Conservation (phyloP, 2,797 vertebrate genomes). For the Sphenodon punctatus region DNA sequence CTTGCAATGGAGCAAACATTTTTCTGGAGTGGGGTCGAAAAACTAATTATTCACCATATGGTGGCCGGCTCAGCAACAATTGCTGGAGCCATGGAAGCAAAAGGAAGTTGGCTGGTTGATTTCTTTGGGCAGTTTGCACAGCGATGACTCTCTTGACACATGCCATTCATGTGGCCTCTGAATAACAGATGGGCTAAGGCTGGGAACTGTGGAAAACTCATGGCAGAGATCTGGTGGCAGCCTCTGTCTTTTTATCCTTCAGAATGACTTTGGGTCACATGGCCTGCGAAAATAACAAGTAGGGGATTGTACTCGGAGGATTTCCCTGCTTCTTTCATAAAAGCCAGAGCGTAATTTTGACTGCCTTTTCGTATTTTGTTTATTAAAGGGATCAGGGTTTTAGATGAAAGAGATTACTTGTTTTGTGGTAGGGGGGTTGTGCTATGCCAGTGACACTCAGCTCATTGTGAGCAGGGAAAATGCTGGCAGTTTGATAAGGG, state of each 20-base stretch:
- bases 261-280: slow-evolving; percentile 88
- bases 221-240: slow-evolving; percentile 89
- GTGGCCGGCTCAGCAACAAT: slow-evolving; percentile 87
- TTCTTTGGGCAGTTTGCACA: slow-evolving; percentile 86
- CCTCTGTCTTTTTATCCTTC: slow-evolving; percentile 83
- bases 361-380: slow-evolving; percentile 85
- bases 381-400: slow-evolving; percentile 85
- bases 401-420: slow-evolving; percentile 87
- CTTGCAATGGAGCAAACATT: slow-evolving; percentile 80
- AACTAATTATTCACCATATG: slow-evolving; percentile 99
- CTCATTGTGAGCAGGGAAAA: slow-evolving; percentile 79
- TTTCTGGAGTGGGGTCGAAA: slow-evolving; percentile 86
- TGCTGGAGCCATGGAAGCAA: slow-evolving; percentile 79
- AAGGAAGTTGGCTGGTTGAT: slow-evolving; percentile 78
- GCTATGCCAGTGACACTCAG: slow-evolving; percentile 75
- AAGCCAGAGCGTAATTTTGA: slow-evolving; percentile 80
- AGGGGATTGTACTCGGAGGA: slow-evolving; percentile 87
- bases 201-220: slow-evolving; percentile 86
- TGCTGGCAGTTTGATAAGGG: slow-evolving; percentile 82
- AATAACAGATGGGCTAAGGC: slow-evolving; percentile 95
- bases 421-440: slow-evolving; percentile 77
- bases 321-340: slow-evolving; percentile 83
- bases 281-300: slow-evolving; percentile 89
- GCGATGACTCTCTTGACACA: slow-evolving; percentile 91
- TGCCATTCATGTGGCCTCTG: slow-evolving; percentile 87